Evolutionary conservation across 2,888 invertebrate species (phyloP), one percentile per base, ranked within the genome.

Genomic region (Yponomeuta evonymella): DNA sequence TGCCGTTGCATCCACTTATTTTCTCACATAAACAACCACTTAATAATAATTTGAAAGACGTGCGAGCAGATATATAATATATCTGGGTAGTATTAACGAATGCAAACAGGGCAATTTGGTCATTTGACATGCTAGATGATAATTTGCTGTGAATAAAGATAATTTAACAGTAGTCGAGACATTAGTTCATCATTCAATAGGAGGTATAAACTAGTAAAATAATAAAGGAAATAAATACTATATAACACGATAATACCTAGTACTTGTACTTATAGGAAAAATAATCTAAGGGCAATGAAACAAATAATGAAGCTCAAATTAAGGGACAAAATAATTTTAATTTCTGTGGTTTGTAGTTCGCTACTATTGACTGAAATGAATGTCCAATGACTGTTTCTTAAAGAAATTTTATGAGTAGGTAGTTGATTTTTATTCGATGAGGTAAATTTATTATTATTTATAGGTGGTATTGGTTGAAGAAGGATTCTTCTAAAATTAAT

Each of bases 1-100:
- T 75, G 73, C 78, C 79, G 72, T 79, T 79, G 78, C 74, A 79
- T 85, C 85, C 87, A 88, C 89, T 87, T 84, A 85, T 89, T 90
- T 88, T 84, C 72, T 82, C 85, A 85, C 81, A 72, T 72, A 48
- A 72, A 73, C 15, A 51, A 58, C 67, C 67, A 43, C 43, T 43
- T 43, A 5, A 66, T 71, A 72, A 70, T 71, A 71, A 72, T 71
- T 72, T 72, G 70, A 72, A 72, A 71, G 70, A 11, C 67, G 36
- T 48, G 9, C 51, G 15, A 12, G 15, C 15, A 58, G 15, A 8
- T 15, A 58, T 15, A 11, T 65, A 33, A 65, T 65, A 10, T 65
- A 65, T 4, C 64, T 64, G 29, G 65, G 33, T 33, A 65, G 65
- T 65, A 65, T 12, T 65, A 15, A 65, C 65, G 12, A 65, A 65